Conservation (phyloP, 2,888 invertebrate species). For the Dryobota labecula region DNA sequence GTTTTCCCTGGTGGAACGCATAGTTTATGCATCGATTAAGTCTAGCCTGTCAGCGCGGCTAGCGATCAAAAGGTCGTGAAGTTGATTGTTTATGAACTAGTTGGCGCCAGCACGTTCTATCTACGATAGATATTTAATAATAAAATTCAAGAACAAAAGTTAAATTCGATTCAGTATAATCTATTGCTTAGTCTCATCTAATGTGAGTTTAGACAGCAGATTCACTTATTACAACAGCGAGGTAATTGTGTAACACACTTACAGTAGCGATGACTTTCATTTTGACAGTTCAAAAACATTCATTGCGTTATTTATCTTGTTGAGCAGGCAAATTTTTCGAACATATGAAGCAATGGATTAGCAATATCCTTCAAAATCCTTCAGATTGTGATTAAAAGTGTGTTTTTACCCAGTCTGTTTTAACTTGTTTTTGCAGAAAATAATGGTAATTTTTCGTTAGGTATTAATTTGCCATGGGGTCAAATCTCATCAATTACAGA, state of each 20-base stretch:
- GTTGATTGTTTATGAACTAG: conserved; percentile 7
- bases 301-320: not conserved
- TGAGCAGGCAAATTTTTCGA: not conserved
- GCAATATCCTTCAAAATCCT: not conserved
- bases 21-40: too few species aligned
- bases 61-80: not conserved
- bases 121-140: not conserved
- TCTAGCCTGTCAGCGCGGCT: not conserved
- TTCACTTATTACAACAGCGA: not conserved
- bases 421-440: not conserved
- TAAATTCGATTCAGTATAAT: not conserved
- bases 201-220: not conserved
- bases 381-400: not conserved
- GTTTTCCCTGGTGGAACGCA: too few species aligned
- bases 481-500: not conserved
- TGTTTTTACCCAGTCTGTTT: not conserved
- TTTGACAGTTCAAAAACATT: not conserved
- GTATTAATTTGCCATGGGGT: not conserved
- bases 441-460: not conserved
- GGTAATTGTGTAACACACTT: too few species aligned
- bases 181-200: not conserved
- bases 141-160: not conserved
- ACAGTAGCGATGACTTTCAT: not conserved
- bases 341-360: not conserved
- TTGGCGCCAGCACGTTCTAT: not conserved